Conservation (phyloP, 2,113 vertebrate species). For the Girardinichthys multiradiatus region DNA sequence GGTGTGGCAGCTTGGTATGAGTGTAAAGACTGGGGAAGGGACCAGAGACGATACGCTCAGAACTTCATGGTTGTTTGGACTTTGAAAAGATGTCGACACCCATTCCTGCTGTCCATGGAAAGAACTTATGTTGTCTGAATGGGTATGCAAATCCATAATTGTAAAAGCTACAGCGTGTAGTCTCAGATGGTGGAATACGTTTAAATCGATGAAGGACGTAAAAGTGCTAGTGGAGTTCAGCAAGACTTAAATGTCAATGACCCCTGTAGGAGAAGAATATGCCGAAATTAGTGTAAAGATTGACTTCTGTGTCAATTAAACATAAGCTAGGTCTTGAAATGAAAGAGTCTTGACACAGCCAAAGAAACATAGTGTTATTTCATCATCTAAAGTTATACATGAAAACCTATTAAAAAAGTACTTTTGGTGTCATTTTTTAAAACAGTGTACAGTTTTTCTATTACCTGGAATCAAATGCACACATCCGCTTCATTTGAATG, state of each 20-base stretch:
- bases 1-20: slow-evolving; percentile 38
- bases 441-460: neutral
- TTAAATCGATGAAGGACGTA: neutral
- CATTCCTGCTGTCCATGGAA: slow-evolving; percentile 15
- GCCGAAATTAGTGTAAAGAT: neutral
- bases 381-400: neutral
- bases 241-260: neutral
- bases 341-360: neutral
- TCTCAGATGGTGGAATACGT: neutral
- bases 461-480: slow-evolving; percentile 53
- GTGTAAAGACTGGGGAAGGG: slow-evolving; percentile 44
- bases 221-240: neutral
- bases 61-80: slow-evolving; percentile 36
- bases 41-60: slow-evolving; percentile 61
- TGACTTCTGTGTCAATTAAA: neutral
- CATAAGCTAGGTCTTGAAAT: neutral
- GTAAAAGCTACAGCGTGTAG: neutral
- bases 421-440: neutral
- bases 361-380: neutral
- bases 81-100: slow-evolving; percentile 35
- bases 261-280: slow-evolving; percentile 36
- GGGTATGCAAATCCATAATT: slow-evolving; percentile 29
- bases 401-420: neutral
- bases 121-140: neutral
- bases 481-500: slow-evolving; percentile 34